Conservation (phyloP, 2,797 vertebrate genomes). For the Rhinoraja longicauda region DNA sequence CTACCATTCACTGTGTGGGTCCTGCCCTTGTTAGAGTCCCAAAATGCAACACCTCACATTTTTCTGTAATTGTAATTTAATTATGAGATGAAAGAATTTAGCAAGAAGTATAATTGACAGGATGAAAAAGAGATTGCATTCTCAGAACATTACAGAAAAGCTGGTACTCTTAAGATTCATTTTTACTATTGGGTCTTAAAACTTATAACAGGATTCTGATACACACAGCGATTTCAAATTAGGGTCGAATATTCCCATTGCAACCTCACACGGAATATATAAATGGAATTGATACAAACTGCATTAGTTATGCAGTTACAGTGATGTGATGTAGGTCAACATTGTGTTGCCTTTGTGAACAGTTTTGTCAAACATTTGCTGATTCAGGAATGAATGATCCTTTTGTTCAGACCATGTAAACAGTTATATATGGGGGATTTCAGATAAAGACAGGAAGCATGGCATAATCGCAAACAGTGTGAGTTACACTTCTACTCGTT, state of each 20-base stretch:
- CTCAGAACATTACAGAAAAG: neutral
- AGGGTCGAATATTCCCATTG: neutral
- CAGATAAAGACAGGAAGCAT: neutral
- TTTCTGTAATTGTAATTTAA: too few relatives aligned
- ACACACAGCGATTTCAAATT: neutral
- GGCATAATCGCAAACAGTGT: neutral
- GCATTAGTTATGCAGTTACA: neutral
- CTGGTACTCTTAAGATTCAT: too few relatives aligned
- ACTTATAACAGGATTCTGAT: neutral
- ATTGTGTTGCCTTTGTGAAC: neutral
- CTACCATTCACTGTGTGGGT: too few relatives aligned
- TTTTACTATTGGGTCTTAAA: neutral
- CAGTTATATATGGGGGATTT: neutral
- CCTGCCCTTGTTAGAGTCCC: too few relatives aligned
- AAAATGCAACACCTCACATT: too few relatives aligned
- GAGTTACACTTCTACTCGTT: neutral
- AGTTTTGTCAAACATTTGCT: slow-evolving; percentile 21
- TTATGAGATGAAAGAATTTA: neutral
- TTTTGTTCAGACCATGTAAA: slow-evolving; percentile 18
- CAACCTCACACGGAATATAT: too few relatives aligned
- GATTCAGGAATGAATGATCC: neutral
- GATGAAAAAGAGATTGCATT: too few relatives aligned
- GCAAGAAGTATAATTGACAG: neutral
- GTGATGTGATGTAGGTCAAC: neutral
- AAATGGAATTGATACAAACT: neutral